Evolutionary conservation across 2,113 vertebrate genomes (phyloP).

Genomic region (Puffinus mauretanicus): DNA sequence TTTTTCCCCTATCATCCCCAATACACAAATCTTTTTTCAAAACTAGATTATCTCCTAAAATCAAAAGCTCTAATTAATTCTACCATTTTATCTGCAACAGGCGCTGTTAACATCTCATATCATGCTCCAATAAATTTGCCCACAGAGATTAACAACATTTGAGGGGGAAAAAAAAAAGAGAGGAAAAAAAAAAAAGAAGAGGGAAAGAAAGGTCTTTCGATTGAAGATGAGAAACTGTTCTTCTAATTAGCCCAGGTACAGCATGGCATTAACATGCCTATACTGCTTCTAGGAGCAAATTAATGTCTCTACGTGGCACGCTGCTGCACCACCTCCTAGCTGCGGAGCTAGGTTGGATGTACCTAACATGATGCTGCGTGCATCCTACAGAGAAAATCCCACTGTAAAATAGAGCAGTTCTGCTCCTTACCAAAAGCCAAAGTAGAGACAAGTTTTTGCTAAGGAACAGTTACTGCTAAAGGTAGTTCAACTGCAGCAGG

Average conservation of each 20-base stretch:
- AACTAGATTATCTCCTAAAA: conserved; percentile 39
- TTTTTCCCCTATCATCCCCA: background rate
- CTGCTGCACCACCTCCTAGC: background rate
- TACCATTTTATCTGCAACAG: conserved; percentile 46
- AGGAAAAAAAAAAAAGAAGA: background rate
- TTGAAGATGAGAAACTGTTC: background rate
- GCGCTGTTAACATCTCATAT: conserved; percentile 41
- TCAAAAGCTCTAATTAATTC: conserved; percentile 58
- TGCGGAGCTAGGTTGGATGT: background rate
- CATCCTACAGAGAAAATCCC: background rate
- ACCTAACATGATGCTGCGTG: too few relatives aligned
- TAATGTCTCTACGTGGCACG: fast-evolving
- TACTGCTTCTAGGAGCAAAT: background rate
- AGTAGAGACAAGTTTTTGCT: background rate
- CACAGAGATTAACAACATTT: conserved; percentile 41
- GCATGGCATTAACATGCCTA: background rate
- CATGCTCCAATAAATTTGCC: conserved; percentile 63
- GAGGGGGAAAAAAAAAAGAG: background rate
- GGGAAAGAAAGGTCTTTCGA: background rate
- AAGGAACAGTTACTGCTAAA: background rate
- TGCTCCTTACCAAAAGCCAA: background rate
- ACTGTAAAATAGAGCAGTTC: background rate
- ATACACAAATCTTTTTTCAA: conserved; percentile 2
- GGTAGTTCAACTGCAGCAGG: background rate
- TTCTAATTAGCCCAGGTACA: background rate